A percentile compares a stretch with the other conserved stretches of the same genome.
phyloP scores from a whole-genome alignment of 2,888 invertebrate genomes.

The Amphiduros pacificus region DNA sequence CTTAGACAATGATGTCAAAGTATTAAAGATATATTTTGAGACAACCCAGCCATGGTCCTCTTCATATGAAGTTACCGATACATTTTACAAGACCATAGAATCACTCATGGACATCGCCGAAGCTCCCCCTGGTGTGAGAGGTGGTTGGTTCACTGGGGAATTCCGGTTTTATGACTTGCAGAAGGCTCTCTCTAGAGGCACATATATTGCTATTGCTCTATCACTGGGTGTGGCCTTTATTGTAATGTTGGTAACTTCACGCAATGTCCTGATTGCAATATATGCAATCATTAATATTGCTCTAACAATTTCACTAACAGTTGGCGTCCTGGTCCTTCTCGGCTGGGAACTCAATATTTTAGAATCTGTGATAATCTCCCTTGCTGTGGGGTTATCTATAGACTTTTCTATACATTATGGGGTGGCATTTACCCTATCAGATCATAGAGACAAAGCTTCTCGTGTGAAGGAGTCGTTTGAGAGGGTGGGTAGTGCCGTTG shows the following conservation, averaged over 20 bases:
- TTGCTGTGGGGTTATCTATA: slow-evolving; percentile 89
- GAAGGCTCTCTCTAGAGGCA: slow-evolving; percentile 77
- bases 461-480: slow-evolving; percentile 44
- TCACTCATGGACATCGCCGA: slow-evolving; percentile 67
- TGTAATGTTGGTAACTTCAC: slow-evolving; percentile 79
- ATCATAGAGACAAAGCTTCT: slow-evolving; percentile 58
- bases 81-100: neutral
- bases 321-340: slow-evolving; percentile 62
- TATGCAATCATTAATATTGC: slow-evolving; percentile 81
- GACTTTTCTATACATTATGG: slow-evolving; percentile 92
- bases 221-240: slow-evolving; percentile 77
- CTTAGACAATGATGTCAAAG: slow-evolving; percentile 4
- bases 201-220: slow-evolving; percentile 77
- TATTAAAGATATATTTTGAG: neutral
- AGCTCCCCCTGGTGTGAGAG: slow-evolving; percentile 77
- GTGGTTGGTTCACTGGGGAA: slow-evolving; percentile 66
- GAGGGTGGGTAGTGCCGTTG: slow-evolving; percentile 79
- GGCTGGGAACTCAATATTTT: slow-evolving; percentile 92
- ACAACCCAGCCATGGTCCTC: slow-evolving; percentile 66
- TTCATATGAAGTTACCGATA: slow-evolving; percentile 72
- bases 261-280: slow-evolving; percentile 78
- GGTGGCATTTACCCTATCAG: slow-evolving; percentile 70
- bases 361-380: slow-evolving; percentile 88
- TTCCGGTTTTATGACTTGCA: slow-evolving; percentile 90
- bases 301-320: slow-evolving; percentile 80